phyloP scores from a whole-genome alignment of 2,113 vertebrate species.

The Turnix velox region DNA sequence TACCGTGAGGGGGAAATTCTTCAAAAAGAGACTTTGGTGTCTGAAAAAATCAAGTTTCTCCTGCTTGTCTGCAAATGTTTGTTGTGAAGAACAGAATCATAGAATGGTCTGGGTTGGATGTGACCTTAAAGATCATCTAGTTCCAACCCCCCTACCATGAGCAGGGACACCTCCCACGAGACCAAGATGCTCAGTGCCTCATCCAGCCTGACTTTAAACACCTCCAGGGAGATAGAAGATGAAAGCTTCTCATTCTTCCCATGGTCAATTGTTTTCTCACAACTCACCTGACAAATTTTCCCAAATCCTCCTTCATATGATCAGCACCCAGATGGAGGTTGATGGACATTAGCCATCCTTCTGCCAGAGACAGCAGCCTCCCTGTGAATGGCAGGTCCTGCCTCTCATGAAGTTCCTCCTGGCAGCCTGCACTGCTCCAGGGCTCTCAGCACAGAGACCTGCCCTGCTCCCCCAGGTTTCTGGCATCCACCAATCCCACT shows the following conservation, averaged over 20 bases:
- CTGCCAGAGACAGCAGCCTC: not conserved
- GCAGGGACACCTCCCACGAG: too few relatives aligned
- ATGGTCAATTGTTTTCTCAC: not conserved
- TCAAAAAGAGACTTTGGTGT: not conserved
- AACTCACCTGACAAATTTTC: not conserved
- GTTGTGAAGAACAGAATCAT: not conserved
- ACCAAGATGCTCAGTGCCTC: too few relatives aligned
- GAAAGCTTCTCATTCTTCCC: not conserved
- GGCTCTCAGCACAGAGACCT: not conserved
- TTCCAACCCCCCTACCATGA: too few relatives aligned
- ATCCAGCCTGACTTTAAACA: too few relatives aligned
- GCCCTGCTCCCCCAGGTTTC: not conserved
- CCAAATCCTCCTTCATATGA: not conserved
- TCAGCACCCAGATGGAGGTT: accelerated
- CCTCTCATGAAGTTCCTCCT: accelerated
- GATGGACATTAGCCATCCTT: not conserved
- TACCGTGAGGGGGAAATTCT: not conserved
- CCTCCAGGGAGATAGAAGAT: not conserved
- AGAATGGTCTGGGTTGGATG: too few relatives aligned
- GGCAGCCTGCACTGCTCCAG: not conserved
- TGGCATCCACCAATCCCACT: not conserved
- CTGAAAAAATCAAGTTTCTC: not conserved
- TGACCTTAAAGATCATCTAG: too few relatives aligned
- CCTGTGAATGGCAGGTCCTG: accelerated
- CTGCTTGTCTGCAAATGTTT: not conserved